Conservation (phyloP, 2,797 vertebrate genomes). For the Chiroxiphia lanceolata region DNA sequence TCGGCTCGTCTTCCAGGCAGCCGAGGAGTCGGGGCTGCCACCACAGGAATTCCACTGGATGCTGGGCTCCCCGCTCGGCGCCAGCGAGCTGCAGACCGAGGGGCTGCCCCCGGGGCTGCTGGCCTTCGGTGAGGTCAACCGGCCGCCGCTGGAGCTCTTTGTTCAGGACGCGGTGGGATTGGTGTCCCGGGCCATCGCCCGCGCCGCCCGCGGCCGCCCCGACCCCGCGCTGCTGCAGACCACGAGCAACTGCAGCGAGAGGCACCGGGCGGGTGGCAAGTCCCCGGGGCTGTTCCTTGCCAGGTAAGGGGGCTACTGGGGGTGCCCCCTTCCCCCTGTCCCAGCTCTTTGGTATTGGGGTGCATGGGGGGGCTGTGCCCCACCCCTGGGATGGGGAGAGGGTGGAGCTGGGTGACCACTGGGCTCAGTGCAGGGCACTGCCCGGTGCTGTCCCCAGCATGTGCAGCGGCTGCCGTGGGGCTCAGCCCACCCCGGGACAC, state of each 20-base stretch:
- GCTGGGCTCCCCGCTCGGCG: slow-evolving; percentile 82
- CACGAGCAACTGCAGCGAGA: slow-evolving; percentile 77
- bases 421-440: background rate
- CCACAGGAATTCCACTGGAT: slow-evolving; percentile 84
- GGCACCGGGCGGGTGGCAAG: slow-evolving; percentile 38
- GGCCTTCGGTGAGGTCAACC: slow-evolving; percentile 84
- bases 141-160: slow-evolving; percentile 82
- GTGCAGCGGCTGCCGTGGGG: background rate
- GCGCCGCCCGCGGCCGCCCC: slow-evolving; percentile 60
- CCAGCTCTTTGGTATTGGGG: accelerated
- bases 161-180: slow-evolving; percentile 82
- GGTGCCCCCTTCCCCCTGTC: background rate
- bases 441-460: accelerated
- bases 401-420: background rate
- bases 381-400: accelerated
- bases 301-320: slow-evolving; percentile 71
- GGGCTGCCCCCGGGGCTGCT: slow-evolving; percentile 85
- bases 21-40: slow-evolving; percentile 75
- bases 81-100: slow-evolving; percentile 77
- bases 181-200: slow-evolving; percentile 75
- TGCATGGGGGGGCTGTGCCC: background rate
- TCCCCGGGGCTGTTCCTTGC: slow-evolving; percentile 81
- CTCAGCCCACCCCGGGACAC: accelerated
- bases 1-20: slow-evolving; percentile 74
- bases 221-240: slow-evolving; percentile 78